These are phyloP conservation scores for Pomacea canaliculata DNA, from an alignment of 2,888 invertebrate genomes.

Conservation along the genomic window DNA sequence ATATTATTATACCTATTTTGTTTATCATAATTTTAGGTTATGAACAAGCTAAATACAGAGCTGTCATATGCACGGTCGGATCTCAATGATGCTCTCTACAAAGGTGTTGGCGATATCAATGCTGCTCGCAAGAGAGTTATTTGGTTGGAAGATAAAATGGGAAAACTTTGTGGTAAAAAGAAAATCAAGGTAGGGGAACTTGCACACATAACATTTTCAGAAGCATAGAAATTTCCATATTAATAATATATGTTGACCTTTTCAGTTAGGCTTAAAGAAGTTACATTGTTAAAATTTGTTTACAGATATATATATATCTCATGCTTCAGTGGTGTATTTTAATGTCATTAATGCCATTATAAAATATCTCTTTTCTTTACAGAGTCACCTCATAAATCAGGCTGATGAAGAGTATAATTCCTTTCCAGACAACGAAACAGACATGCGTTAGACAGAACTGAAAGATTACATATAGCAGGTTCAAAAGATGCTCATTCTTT, in stretches of 20 bases:
- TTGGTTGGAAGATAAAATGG: conserved; percentile 66
- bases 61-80: conserved; percentile 58
- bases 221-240: background rate
- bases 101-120: conserved; percentile 53
- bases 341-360: no score
- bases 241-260: no score
- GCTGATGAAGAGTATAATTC: conserved; percentile 23
- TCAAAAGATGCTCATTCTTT: no score
- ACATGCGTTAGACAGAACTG: conserved; percentile 25
- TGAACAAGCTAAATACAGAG: conserved; percentile 61
- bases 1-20: no score
- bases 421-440: conserved; percentile 25
- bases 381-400: conserved; percentile 28
- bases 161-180: conserved; percentile 54
- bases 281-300: no score
- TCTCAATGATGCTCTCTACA: conserved; percentile 55
- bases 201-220: background rate
- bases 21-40: conserved; percentile 42
- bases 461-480: background rate
- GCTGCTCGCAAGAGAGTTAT: conserved; percentile 62
- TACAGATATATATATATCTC: no score
- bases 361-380: conserved; percentile 4
- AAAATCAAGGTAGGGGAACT: conserved; percentile 42
- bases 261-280: no score
- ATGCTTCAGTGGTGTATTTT: no score